These are phyloP conservation scores for Argyra leucocephala DNA, from an alignment of 2,888 invertebrate species.

Conservation along the genomic window DNA sequence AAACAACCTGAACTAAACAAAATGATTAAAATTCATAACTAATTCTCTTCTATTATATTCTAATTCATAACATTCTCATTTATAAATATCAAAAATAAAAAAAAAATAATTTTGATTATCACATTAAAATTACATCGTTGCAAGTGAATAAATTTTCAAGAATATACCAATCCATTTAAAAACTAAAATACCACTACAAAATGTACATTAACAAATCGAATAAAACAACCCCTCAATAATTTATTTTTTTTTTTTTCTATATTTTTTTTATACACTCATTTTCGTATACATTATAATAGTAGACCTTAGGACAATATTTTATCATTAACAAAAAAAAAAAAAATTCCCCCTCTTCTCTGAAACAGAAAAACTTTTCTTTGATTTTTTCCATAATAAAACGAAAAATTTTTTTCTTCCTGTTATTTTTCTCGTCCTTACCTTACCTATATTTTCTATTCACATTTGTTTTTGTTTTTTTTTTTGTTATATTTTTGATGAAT, in stretches of 20 bases:
- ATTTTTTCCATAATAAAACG: background rate
- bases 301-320: background rate
- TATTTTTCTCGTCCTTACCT: background rate
- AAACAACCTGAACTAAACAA: no score
- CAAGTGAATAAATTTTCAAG: no score
- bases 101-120: no score
- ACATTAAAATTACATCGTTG: no score
- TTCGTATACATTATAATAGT: no score
- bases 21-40: no score
- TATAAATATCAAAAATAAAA: no score
- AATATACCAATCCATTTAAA: no score
- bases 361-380: background rate
- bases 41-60: no score
- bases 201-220: background rate
- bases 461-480: background rate
- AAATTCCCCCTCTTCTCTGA: background rate
- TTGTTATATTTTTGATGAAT: background rate
- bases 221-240: background rate
- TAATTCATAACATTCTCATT: no score
- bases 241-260: background rate
- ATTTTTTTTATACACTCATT: background rate
- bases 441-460: background rate
- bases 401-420: background rate
- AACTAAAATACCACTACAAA: background rate
- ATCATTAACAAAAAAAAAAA: background rate